Percentiles rank a stretch among this genome's conserved stretches.
Conservation (phyloP, 1,140 invertebrate genomes). For the Scaptomyza pallida region DNA sequence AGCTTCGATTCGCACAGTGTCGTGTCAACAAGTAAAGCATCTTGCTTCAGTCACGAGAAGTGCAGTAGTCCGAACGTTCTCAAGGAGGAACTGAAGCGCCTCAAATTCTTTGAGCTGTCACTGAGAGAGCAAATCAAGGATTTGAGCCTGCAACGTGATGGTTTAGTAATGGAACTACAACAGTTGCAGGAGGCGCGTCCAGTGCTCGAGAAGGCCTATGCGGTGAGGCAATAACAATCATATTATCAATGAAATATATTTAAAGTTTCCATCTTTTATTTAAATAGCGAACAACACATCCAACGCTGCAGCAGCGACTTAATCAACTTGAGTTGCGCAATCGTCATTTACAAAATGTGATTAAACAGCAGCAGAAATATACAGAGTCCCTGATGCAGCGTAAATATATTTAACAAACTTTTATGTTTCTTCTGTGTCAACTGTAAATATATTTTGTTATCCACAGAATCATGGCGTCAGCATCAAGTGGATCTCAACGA, state of each 20-base stretch:
- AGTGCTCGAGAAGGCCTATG: constrained; percentile 82
- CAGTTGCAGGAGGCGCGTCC: constrained; percentile 85
- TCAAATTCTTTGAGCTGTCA: constrained; percentile 84
- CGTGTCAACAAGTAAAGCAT: constrained; percentile 70
- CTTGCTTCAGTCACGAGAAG: constrained; percentile 64
- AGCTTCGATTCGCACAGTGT: constrained; percentile 76
- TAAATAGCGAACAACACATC: constrained; percentile 79
- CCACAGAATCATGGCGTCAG: constrained; percentile 87
- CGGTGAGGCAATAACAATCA: constrained; percentile 55
- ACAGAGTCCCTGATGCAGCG: constrained; percentile 88
- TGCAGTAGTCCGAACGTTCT: constrained; percentile 69
- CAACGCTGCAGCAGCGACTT: constrained; percentile 77
- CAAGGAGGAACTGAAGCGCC: constrained; percentile 83
- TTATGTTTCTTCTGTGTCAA: neutral
- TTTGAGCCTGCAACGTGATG: constrained; percentile 84
- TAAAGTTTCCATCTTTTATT: neutral
- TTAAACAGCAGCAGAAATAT: constrained; percentile 87
- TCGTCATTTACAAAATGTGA: constrained; percentile 86
- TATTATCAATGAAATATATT: neutral
- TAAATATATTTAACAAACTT: constrained; percentile 73
- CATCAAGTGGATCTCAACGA: constrained; percentile 86
- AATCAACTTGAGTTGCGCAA: constrained; percentile 86
- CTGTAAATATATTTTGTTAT: neutral
- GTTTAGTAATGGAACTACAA: constrained; percentile 84
- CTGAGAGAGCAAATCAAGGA: constrained; percentile 84